Base-by-base conservation (phyloP, 2,113 vertebrate species). In the Eonycteris spelaea region DNA sequence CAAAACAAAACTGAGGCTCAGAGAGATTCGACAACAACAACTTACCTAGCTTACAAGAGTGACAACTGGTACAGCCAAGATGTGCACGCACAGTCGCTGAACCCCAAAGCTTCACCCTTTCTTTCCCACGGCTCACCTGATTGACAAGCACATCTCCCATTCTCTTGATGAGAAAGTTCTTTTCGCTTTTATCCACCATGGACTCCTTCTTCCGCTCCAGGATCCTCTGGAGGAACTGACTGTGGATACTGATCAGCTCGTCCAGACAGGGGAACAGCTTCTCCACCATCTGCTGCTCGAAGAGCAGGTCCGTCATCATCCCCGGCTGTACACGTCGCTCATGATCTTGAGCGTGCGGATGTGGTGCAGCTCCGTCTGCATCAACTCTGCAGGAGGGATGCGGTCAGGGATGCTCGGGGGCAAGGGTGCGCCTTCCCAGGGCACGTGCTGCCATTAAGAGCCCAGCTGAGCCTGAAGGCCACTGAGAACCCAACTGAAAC, bases 341-440 rank as follows among this genome's bases (percentile, higher is more conserved):
- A 99, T 99, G 97, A 99, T 99, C 97, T 99, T 99, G 97, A 99
- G 97, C 0, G 99, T 99, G 55, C 99, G 99, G 79, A 99, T 95
- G 33, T 99, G 99, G 97, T 99, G 99, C 98, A 99, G 99, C 98
- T 99, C 99, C 0, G 99, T 99, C 98, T 99, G 99, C 98, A 99
- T 99, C 51, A 99, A 95, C 97, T 99, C 99, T 99, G 1, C 57
- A 0, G 79, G 43, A 9, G 10, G 86, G 43, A 96, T 40, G 13
- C 5, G 18, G 21, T 91, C 86, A 77, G 51, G 24, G 3, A 22
- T 0, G 5, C 7, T 8, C 35, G 8, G 33, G 40, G 0, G 18
- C 2, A 11, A 61, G 51, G 19, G 6, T 11, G 28, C 30, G 40
- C 77, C 45, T 10, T 57, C 70, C 68, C 11, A 59, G 70, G 55